These are phyloP conservation scores for Catharus minimus DNA, from an alignment of 2,113 vertebrate species.

Conservation along the genomic window DNA sequence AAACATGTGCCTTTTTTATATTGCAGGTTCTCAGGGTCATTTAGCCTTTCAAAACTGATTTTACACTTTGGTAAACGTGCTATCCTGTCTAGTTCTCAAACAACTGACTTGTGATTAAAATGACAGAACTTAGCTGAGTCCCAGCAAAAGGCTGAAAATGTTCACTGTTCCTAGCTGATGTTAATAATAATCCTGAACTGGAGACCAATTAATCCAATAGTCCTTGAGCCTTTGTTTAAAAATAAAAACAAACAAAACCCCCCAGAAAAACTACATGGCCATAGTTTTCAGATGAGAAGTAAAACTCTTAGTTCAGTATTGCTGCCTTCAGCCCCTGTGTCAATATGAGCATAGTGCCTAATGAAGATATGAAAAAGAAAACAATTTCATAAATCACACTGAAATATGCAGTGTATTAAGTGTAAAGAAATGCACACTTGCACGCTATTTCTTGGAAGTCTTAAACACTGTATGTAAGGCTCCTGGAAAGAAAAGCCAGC, in stretches of 20 bases:
- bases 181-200: background rate
- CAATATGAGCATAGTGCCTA: background rate
- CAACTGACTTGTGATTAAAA: background rate
- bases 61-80: background rate
- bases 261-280: background rate
- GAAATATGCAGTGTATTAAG: background rate
- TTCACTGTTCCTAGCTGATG: background rate
- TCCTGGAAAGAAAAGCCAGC: background rate
- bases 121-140: background rate
- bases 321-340: background rate
- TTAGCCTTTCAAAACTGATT: constrained; percentile 1
- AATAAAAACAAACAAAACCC: background rate
- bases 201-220: background rate
- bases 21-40: background rate
- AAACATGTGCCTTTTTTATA: background rate
- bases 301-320: background rate
- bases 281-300: background rate
- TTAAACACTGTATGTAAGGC: background rate
- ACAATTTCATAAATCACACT: background rate
- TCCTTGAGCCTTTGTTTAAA: background rate
- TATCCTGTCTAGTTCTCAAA: background rate
- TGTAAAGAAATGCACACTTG: background rate
- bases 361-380: background rate
- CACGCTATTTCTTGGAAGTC: background rate
- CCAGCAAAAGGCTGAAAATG: background rate